These are phyloP conservation scores for Dyspetes luteomarginatus DNA, from an alignment of 2,888 invertebrate species.

Conservation along the genomic window DNA sequence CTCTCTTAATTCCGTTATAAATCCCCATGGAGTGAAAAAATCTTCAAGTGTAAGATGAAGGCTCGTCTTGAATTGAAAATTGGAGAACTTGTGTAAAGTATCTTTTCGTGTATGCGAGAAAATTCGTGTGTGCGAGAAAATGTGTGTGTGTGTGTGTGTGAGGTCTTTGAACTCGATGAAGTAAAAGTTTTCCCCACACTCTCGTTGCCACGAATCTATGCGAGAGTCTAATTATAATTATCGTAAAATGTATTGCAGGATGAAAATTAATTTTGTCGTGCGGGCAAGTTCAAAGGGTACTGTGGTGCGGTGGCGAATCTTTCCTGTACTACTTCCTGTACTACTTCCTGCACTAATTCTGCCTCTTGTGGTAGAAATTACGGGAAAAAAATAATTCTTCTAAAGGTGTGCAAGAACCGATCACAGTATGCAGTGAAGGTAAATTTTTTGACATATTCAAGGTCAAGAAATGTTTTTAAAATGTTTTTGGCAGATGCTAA, in stretches of 20 bases:
- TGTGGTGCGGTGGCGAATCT: not conserved
- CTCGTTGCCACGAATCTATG: not conserved
- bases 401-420: not conserved
- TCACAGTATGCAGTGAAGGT: too few relatives aligned
- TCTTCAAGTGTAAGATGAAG: slow-evolving; percentile 4
- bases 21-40: not conserved
- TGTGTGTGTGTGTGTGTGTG: not conserved
- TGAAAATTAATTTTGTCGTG: not conserved
- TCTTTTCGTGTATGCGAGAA: not conserved
- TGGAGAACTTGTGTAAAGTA: not conserved
- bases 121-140: not conserved
- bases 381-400: not conserved
- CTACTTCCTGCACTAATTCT: not conserved
- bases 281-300: not conserved
- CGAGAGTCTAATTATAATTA: slow-evolving; percentile 28
- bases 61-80: slow-evolving; percentile 10
- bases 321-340: not conserved
- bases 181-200: not conserved
- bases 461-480: too few relatives aligned
- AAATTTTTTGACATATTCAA: not conserved
- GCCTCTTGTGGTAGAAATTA: not conserved
- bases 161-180: not conserved
- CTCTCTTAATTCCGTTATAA: not conserved
- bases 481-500: too few relatives aligned
- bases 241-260: slow-evolving; percentile 1